A percentile compares a stretch with the other conserved stretches of the same genome.
phyloP scores from a whole-genome alignment of 1,140 invertebrate genomes.

The Drosophila bifasciata region DNA sequence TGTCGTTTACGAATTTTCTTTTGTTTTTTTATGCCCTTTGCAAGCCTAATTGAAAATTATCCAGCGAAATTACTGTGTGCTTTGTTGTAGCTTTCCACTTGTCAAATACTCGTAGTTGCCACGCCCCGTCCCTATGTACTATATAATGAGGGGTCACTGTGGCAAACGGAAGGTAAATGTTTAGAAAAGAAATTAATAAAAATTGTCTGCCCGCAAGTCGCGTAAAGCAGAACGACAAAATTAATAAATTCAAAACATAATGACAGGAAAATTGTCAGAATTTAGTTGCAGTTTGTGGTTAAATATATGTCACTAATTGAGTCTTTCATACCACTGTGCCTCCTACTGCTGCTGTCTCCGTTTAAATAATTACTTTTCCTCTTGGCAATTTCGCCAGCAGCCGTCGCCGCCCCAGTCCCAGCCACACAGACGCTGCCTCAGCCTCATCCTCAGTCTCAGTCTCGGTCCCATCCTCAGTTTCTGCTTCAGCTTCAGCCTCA shows the following conservation, averaged over 20 bases:
- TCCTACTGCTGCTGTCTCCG: slow-evolving; percentile 9
- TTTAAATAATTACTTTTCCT: slow-evolving; percentile 82
- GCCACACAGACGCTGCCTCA: slow-evolving; percentile 21
- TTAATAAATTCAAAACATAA: neutral
- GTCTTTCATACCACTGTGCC: slow-evolving; percentile 18
- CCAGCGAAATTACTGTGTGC: slow-evolving; percentile 37
- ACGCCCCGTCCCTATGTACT: slow-evolving; percentile 11
- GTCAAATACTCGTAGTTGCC: slow-evolving; percentile 62
- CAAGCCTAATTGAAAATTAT: slow-evolving; percentile 76
- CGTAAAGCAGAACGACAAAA: too few species aligned
- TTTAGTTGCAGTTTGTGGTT: too few species aligned
- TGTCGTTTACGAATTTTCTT: slow-evolving; percentile 67
- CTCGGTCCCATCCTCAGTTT: neutral
- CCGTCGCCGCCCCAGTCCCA: slow-evolving; percentile 40
- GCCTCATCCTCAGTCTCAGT: slow-evolving; percentile 1
- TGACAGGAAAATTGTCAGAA: too few species aligned
- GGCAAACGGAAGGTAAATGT: neutral
- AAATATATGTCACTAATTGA: slow-evolving; percentile 10
- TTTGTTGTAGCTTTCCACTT: slow-evolving; percentile 59
- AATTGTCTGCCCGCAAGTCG: too few species aligned
- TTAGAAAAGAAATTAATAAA: too few species aligned
- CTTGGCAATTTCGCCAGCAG: slow-evolving; percentile 76
- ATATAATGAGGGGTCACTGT: slow-evolving; percentile 37
- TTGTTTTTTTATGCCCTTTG: slow-evolving; percentile 59
- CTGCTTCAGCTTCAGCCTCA: slow-evolving; percentile 29